Conservation (phyloP, 2,797 vertebrate genomes). For the Sibirionetta formosa region DNA sequence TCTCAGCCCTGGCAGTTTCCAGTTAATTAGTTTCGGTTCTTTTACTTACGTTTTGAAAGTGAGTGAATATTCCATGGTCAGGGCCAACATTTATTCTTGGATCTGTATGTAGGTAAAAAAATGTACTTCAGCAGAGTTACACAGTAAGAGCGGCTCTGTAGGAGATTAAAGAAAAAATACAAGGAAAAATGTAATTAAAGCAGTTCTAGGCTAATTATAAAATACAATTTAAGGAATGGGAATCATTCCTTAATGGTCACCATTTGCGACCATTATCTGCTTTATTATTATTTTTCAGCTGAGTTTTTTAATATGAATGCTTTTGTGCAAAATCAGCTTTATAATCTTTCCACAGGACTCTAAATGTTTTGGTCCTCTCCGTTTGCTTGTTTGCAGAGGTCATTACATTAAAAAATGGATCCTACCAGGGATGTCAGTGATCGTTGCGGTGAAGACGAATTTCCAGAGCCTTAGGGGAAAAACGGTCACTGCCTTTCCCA, state of each 20-base stretch:
- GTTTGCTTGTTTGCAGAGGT: background rate
- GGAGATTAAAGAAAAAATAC: background rate
- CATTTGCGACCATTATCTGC: background rate
- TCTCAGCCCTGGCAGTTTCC: background rate
- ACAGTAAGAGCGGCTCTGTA: background rate
- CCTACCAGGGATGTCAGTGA: background rate
- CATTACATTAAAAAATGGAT: conserved; percentile 23
- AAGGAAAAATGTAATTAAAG: background rate
- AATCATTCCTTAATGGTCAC: background rate
- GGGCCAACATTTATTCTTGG: background rate
- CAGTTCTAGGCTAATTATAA: background rate
- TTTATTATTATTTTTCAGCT: background rate
- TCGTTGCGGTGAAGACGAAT: background rate
- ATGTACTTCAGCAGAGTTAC: background rate
- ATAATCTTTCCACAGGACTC: background rate
- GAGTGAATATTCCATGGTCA: background rate
- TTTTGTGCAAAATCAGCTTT: background rate
- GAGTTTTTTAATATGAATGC: background rate
- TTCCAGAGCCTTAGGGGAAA: conserved; percentile 6
- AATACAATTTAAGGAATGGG: background rate
- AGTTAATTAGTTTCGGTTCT: background rate
- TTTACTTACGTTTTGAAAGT: conserved; percentile 31
- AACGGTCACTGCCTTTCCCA: background rate
- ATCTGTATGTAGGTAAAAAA: background rate
- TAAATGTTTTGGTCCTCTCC: conserved; percentile 10